Base-by-base conservation (phyloP, 2,797 vertebrate genomes). In the Leptodactylus fallax region DNA sequence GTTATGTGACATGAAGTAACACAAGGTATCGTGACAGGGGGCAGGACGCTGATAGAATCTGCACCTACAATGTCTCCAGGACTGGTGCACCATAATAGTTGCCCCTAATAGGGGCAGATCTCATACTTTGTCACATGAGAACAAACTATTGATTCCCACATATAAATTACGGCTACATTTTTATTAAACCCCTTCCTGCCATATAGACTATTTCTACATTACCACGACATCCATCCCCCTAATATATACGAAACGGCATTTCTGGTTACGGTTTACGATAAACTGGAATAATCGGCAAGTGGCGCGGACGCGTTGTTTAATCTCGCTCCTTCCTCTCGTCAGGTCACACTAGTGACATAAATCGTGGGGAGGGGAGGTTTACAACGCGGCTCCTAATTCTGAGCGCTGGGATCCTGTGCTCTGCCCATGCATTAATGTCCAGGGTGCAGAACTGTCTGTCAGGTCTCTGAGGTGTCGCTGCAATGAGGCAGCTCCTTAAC, bases 401-500 rank as follows among this genome's bases (percentile, higher is more conserved):
- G 36, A 36, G 9, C 17, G 36, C 21, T 76, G 25, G 55, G 55
- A 60, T 45, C 67, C 81, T 36, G 53, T 19, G 63, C 36, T 23
- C 47, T 3, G 27, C 49, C 47, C 51, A 8, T 19, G 47, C 83
- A 85, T 85, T 77, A 85, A 60, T 6, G 67, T 71, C 7, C 53
- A 81, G 65, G 49, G 51, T 36, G 67, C 65, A 47, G 77, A 60
- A 60, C 65, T 69, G 79, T 72, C 78, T 87, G 79, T 87, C 85
- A 87, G 65, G 36, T 19, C 69, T n/a, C 69, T 6, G 47, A 87
- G 86, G 86, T 82, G 86, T 87, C 79, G 53, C 86, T 81, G 86
- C 58, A 16, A 87, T 27, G 69, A 87, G 79, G 69, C 69, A 63
- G 79, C 53, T 80, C 63, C 55, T 87, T 87, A 87, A 82, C 36